phyloP scores from a whole-genome alignment of 2,113 vertebrate genomes.

The Pelvicachromis taeniatus region DNA sequence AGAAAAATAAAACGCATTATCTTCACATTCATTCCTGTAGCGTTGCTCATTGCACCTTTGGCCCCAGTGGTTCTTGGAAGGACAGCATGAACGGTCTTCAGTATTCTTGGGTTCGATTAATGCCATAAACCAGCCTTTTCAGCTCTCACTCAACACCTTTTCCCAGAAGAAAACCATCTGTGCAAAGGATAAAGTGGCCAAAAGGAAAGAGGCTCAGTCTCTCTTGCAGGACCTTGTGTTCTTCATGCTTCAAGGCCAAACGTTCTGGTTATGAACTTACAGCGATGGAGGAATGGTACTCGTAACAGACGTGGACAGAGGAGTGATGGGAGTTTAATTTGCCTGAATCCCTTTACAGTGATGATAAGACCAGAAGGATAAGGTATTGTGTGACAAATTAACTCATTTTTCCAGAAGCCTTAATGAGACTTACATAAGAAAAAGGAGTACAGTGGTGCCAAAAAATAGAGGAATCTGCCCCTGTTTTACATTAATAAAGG shows the following conservation, averaged over 20 bases:
- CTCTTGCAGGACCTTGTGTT: constrained; percentile 12
- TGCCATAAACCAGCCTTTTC: constrained; percentile 44
- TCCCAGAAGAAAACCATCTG: constrained; percentile 60
- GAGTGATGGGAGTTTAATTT: constrained; percentile 39
- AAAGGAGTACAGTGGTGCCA: not conserved
- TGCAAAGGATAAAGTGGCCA: constrained; percentile 41
- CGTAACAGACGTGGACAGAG: not conserved
- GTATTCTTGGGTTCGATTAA: constrained; percentile 6
- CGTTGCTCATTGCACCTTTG: constrained; percentile 5
- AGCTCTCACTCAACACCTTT: constrained; percentile 55
- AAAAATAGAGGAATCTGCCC: not conserved
- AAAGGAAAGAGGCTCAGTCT: constrained; percentile 24
- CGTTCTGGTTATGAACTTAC: constrained; percentile 2
- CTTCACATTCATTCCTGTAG: not conserved
- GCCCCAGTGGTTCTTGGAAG: not conserved
- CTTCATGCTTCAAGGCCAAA: not conserved
- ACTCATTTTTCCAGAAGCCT: constrained; percentile 3
- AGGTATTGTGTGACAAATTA: constrained; percentile 31
- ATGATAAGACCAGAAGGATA: constrained; percentile 41
- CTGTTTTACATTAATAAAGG: not conserved
- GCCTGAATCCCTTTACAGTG: constrained; percentile 33
- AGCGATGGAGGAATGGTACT: not conserved
- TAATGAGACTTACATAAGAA: constrained; percentile 12
- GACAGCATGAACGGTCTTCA: not conserved
- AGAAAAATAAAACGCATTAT: not conserved